Conservation (phyloP, 2,113 vertebrate species). For the Oenanthe oenanthe region DNA sequence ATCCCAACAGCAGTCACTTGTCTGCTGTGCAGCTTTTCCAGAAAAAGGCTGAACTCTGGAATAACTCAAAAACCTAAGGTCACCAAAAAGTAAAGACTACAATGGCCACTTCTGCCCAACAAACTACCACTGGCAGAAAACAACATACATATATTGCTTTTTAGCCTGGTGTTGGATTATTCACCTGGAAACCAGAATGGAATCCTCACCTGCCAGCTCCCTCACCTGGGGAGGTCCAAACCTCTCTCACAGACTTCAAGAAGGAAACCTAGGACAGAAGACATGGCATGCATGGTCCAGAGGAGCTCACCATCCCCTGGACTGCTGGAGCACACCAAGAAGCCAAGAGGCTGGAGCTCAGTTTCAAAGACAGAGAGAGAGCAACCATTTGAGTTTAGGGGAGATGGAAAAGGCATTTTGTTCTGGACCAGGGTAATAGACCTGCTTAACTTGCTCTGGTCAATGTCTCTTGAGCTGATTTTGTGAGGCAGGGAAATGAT, state of each 20-base stretch:
- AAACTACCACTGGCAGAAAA: neutral
- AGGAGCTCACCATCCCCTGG: neutral
- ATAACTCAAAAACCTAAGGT: neutral
- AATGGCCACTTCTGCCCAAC: neutral
- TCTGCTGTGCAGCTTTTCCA: neutral
- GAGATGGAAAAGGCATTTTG: neutral
- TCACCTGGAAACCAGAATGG: neutral
- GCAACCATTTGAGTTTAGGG: neutral
- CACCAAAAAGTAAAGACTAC: neutral
- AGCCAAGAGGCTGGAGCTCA: neutral
- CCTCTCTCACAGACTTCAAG: neutral
- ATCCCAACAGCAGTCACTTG: neutral
- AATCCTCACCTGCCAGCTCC: neutral
- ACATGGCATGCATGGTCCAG: neutral
- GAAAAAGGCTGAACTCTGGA: neutral
- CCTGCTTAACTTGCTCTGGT: neutral
- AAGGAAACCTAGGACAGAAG: neutral
- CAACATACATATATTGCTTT: neutral
- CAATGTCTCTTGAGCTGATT: neutral
- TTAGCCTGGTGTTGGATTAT: neutral
- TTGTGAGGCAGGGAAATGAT: neutral
- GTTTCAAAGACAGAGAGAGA: neutral
- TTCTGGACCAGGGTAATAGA: neutral
- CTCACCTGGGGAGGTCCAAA: neutral
- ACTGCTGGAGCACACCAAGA: neutral